Evolutionary conservation across 1,140 invertebrate genomes (phyloP).

Genomic region (Melipona quadrifasciata): DNA sequence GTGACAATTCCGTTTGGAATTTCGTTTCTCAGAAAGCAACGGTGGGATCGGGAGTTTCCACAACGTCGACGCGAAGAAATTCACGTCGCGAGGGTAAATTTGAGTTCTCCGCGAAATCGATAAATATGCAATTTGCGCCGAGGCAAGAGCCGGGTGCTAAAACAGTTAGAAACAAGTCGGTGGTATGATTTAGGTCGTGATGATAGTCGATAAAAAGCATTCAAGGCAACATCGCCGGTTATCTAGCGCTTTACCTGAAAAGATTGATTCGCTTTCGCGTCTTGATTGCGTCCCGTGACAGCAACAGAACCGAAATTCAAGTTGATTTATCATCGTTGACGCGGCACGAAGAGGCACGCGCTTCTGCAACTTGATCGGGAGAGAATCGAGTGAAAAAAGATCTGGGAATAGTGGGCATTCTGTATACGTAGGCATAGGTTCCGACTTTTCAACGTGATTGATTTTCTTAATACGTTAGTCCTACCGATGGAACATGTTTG

Average conservation of each 20-base stretch:
- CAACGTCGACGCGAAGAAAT: not conserved
- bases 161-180: not conserved
- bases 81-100: not conserved
- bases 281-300: conserved; percentile 14
- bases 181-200: conserved; percentile 2
- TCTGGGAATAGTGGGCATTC: not conserved
- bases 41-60: not conserved
- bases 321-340: conserved; percentile 53
- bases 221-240: not conserved
- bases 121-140: not conserved
- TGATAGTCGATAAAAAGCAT: conserved; percentile 7
- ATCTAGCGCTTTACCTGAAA: conserved; percentile 11
- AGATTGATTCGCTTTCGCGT: conserved; percentile 34
- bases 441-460: not conserved
- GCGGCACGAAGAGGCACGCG: not conserved
- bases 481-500: not conserved
- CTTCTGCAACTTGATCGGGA: conserved; percentile 31
- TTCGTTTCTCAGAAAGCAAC: not conserved
- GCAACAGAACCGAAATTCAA: not conserved
- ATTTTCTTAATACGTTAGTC: not conserved
- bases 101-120: not conserved
- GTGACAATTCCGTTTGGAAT: not conserved
- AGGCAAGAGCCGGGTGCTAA: not conserved
- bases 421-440: not conserved
- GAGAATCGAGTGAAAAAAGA: conserved; percentile 1